A percentile compares a stretch with the other conserved stretches of the same genome.
Conservation (phyloP, 2,888 invertebrate genomes). For the Drepanosiphum platanoidis region DNA sequence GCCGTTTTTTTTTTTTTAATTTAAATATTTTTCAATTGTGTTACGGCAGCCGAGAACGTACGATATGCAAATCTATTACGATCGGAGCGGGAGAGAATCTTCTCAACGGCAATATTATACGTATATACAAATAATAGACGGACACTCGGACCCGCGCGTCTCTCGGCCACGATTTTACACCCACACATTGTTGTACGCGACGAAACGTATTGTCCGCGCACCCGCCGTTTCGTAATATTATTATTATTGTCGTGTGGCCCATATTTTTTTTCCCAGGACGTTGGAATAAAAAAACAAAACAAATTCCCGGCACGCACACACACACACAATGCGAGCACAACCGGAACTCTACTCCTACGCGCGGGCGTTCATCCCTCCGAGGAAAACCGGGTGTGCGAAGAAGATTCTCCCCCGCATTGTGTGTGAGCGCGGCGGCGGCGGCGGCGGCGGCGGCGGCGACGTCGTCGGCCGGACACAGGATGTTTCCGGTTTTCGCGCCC, state of each 20-base stretch:
- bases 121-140: neutral
- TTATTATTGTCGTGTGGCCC: slow-evolving; percentile 35
- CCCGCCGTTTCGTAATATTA: slow-evolving; percentile 52
- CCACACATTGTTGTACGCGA: slow-evolving; percentile 20
- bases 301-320: no score
- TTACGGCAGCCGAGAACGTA: neutral
- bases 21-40: no score
- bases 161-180: slow-evolving; percentile 13
- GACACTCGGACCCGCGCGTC: slow-evolving; percentile 22
- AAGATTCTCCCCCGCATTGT: slow-evolving; percentile 42
- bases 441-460: neutral
- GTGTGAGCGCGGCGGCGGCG: neutral
- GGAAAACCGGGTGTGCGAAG: slow-evolving; percentile 56
- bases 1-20: neutral
- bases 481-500: slow-evolving; percentile 35
- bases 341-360: slow-evolving; percentile 59
- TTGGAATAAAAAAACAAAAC: neutral
- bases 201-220: slow-evolving; percentile 8
- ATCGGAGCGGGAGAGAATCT: slow-evolving; percentile 16
- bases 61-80: no score
- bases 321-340: slow-evolving; percentile 37
- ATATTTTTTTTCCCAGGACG: slow-evolving; percentile 61
- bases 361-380: slow-evolving; percentile 27
- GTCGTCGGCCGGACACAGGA: slow-evolving; percentile 49
- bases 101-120: slow-evolving; percentile 27